Conservation (phyloP, 1,140 invertebrate genomes). For the Pseudomyrmex concolor region DNA sequence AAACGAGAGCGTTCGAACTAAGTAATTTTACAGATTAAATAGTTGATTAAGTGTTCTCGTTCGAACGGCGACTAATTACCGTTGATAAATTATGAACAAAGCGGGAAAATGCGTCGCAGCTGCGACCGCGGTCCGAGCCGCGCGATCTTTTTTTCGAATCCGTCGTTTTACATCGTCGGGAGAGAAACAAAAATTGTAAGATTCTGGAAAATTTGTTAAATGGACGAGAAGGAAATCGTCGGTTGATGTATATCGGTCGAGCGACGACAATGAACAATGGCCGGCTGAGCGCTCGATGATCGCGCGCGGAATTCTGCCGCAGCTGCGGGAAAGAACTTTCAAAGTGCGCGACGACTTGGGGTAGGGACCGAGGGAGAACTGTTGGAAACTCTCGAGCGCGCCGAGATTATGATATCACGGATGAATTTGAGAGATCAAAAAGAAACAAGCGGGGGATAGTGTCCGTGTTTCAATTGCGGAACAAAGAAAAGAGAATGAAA, state of each 20-base stretch:
- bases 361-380: background rate
- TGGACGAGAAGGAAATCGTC: constrained; percentile 5
- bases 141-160: background rate
- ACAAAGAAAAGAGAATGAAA: background rate
- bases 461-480: constrained; percentile 7
- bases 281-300: constrained; percentile 50
- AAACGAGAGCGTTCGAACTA: background rate
- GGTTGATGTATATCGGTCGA: constrained; percentile 43
- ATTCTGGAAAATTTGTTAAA: too few relatives aligned
- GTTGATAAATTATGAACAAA: constrained; percentile 20
- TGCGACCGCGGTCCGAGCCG: background rate
- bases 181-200: background rate
- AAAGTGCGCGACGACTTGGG: constrained; percentile 59
- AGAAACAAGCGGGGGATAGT: constrained; percentile 23
- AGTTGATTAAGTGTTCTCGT: constrained; percentile 32
- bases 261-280: constrained; percentile 55
- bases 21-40: constrained; percentile 11
- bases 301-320: constrained; percentile 48
- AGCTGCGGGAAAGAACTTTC: constrained; percentile 67
- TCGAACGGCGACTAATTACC: constrained; percentile 7
- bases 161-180: background rate
- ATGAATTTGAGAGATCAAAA: constrained; percentile 53
- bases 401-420: constrained; percentile 44
- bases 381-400: constrained; percentile 32
- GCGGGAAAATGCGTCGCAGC: background rate